A percentile compares a stretch with the other conserved stretches of the same genome.
These are phyloP conservation scores for Prochilodus magdalenae DNA, from an alignment of 2,113 vertebrate species.

Conservation along the genomic window DNA sequence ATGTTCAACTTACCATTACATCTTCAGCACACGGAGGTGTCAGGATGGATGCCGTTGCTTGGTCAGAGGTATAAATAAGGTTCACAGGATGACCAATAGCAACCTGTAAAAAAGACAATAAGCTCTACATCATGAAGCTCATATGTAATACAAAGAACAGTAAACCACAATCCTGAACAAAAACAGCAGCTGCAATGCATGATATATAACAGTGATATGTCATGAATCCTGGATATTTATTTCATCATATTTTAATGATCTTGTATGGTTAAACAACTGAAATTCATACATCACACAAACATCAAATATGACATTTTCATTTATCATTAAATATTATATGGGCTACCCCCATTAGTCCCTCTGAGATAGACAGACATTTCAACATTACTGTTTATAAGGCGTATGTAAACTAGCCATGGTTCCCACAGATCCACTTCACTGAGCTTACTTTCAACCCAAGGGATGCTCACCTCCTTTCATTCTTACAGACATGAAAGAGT, in stretches of 20 bases:
- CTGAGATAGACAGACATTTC: no score
- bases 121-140: neutral
- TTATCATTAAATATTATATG: no score
- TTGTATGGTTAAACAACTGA: no score
- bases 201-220: no score
- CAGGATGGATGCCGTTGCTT: slow-evolving; percentile 11
- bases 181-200: no score
- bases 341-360: no score
- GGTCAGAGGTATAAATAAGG: slow-evolving; percentile 6
- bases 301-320: no score
- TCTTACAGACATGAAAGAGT: slow-evolving; percentile 33
- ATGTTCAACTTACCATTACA: slow-evolving; percentile 43
- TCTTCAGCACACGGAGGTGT: neutral
- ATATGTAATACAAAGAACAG: neutral
- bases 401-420: neutral
- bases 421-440: slow-evolving; percentile 24
- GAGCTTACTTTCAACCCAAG: slow-evolving; percentile 2
- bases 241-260: no score
- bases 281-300: no score
- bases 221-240: no score
- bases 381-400: no score
- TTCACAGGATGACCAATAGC: slow-evolving; percentile 37
- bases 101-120: slow-evolving; percentile 24
- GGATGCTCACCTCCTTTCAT: slow-evolving; percentile 24
- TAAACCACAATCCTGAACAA: neutral